Evolutionary conservation across 2,888 invertebrate genomes (phyloP).

Genomic region (Bruchidius siliquastri): DNA sequence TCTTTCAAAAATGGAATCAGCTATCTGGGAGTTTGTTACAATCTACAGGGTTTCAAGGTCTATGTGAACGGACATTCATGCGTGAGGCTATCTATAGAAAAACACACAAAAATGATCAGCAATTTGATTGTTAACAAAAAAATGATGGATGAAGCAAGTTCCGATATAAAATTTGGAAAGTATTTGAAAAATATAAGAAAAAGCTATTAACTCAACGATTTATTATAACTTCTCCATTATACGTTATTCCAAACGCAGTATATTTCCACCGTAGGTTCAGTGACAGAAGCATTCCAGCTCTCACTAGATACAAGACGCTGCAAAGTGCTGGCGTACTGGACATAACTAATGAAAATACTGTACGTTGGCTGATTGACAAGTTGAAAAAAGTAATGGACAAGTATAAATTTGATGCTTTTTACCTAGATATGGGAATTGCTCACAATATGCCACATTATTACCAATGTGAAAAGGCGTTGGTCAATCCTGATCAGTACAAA

Average conservation of each 20-base stretch:
- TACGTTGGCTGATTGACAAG: slow-evolving; percentile 72
- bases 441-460: slow-evolving; percentile 85
- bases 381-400: slow-evolving; percentile 65
- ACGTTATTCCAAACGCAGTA: neutral
- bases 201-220: too few species aligned
- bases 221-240: too few species aligned
- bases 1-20: too few species aligned
- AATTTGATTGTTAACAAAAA: too few species aligned
- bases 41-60: too few species aligned
- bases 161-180: too few species aligned
- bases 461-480: slow-evolving; percentile 66
- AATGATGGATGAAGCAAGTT: too few species aligned
- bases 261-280: slow-evolving; percentile 52
- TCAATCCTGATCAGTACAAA: slow-evolving; percentile 80
- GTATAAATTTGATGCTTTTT: slow-evolving; percentile 81
- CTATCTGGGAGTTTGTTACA: too few species aligned
- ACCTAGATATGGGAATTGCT: slow-evolving; percentile 75
- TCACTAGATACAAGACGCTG: slow-evolving; percentile 76
- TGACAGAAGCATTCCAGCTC: slow-evolving; percentile 73
- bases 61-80: too few species aligned
- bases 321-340: slow-evolving; percentile 82
- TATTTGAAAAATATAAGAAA: too few species aligned
- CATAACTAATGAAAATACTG: slow-evolving; percentile 75
- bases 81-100: too few species aligned
- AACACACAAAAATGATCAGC: too few species aligned